Evolutionary conservation across 2,888 invertebrate species (phyloP).

Genomic region (Ceraclea dissimilis): DNA sequence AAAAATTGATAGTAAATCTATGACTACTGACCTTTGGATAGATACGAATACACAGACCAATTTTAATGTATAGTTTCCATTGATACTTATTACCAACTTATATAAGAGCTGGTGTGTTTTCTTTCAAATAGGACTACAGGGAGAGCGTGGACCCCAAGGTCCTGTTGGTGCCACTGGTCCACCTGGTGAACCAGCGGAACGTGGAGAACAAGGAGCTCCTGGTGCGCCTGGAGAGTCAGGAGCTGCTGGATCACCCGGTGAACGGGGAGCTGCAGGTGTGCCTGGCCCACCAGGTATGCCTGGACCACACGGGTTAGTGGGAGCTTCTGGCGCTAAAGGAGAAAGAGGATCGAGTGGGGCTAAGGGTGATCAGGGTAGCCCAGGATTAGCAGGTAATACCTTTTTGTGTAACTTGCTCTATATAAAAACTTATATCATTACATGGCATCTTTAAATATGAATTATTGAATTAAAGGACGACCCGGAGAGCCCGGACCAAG

Average conservation of each 20-base stretch:
- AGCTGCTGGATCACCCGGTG: slow-evolving; percentile 66
- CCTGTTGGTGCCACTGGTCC: slow-evolving; percentile 65
- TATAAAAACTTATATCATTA: no score
- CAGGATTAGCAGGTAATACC: slow-evolving; percentile 49
- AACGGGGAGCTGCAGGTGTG: slow-evolving; percentile 63
- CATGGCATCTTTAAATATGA: no score
- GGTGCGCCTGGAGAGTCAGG: slow-evolving; percentile 66
- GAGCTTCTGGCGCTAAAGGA: slow-evolving; percentile 65
- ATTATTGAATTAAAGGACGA: slow-evolving; percentile 36
- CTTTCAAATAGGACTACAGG: slow-evolving; percentile 48
- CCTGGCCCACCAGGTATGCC: slow-evolving; percentile 63
- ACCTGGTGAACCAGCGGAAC: slow-evolving; percentile 73
- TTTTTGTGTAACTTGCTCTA: not conserved
- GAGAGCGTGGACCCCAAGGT: slow-evolving; percentile 74
- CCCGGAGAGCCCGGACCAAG: slow-evolving; percentile 57
- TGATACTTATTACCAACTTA: no score
- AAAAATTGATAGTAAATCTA: no score
- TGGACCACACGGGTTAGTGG: slow-evolving; percentile 61
- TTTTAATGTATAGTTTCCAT: no score
- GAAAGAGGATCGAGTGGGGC: slow-evolving; percentile 62
- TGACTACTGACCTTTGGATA: no score
- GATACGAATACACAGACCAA: no score
- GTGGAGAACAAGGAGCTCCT: slow-evolving; percentile 67
- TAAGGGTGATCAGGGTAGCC: slow-evolving; percentile 67
- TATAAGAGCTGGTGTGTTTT: no score